Base-by-base conservation (phyloP, 2,888 invertebrate genomes). In the Hymenopus coronatus region DNA sequence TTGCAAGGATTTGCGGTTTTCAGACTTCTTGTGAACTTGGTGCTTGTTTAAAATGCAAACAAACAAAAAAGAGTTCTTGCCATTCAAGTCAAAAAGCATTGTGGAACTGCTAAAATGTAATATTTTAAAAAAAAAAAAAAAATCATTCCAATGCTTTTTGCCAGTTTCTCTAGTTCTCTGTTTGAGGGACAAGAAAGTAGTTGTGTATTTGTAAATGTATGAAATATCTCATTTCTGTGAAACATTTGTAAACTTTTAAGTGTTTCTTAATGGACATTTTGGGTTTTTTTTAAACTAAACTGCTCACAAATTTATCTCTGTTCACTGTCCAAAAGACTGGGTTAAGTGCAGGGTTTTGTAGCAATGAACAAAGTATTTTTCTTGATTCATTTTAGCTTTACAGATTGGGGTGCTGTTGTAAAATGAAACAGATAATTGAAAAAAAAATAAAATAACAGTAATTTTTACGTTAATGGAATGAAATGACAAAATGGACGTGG, bases 101-200 rank as follows among this genome's bases (percentile, higher is more conserved):
- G 54, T 70, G 54, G 54, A 70, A 70, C 25, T 70, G 20, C 54
- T 70, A 70, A 70, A 70, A 20, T 70, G 25, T 70, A 70, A 54
- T 85, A 40, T 82, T 88, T 85, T 88, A 70, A 28, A 88, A 40
- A 30, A 40, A 70, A 28, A 88, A 40, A 30, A 40, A 40, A 85
- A 46, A 85, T 46, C 88, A 88, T 87, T 87, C 87, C 87, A 87
- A n/a, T 70, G 82, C 81, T 82, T 87, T 87, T 82, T 82, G 87
- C 82, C 82, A 82, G 82, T 87, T 87, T 40, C 27, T 87, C 81
- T 87, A 54, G 20, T 54, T 20, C 46, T 46, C 20, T 70, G 54
- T 70, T 70, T 70, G 20, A 70, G 6, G 54, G 25, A 70, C 54
- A 70, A 70, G 54, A 70, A 25, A 20, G 20, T 70, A 70, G 54